Evolutionary conservation across 1,140 invertebrate genomes (phyloP), one percentile per base, ranked within the genome.

Genomic region (Varroa destructor): DNA sequence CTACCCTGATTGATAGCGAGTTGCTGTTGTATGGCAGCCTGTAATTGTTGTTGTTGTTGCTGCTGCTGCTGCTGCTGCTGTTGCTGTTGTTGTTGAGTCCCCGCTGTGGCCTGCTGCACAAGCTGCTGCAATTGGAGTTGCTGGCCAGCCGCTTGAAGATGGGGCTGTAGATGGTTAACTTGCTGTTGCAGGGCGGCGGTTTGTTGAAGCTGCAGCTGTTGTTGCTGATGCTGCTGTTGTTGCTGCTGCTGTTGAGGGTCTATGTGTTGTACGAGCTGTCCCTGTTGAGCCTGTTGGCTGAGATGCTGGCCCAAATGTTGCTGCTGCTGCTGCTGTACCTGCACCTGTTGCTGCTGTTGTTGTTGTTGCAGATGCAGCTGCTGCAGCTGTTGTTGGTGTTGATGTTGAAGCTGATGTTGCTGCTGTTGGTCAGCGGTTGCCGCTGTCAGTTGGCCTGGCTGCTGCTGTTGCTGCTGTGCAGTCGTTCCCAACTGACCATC

Each of bases 41-140:
- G 61, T 5, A 37, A 40, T 36, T 67, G 57, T 4, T 58, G 4
- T 12, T 58, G 57, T 42, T 3, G 57, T 14, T 58, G 61, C 37
- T 67, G 61, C 37, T 67, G 12, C 61, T 67, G 61, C 61, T 67
- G 61, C 61, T 67, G 61, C 37, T 67, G 61, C 40, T 67, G 61
- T 25, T 67, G 61, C 37, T 67, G 61, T 37, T 67, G 61, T 37
- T 67, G 61, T 40, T 67, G 61, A 43, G 61, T 4, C 46, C 40
- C 46, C 40, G 61, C 61, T 40, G 61, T 46, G 37, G 61, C 12
- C 37, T 67, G 61, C 37, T 67, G 61, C 61, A 67, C 61, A 37
- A 67, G 46, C 12, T 67, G 61, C 61, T 67, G 61, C 12, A 67
- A 37, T 3, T 67, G 61, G 3, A 67, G 12, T 37, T 67, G 61